Conservation (phyloP, 2,113 vertebrate genomes). For the Neomonachus schauinslandi region DNA sequence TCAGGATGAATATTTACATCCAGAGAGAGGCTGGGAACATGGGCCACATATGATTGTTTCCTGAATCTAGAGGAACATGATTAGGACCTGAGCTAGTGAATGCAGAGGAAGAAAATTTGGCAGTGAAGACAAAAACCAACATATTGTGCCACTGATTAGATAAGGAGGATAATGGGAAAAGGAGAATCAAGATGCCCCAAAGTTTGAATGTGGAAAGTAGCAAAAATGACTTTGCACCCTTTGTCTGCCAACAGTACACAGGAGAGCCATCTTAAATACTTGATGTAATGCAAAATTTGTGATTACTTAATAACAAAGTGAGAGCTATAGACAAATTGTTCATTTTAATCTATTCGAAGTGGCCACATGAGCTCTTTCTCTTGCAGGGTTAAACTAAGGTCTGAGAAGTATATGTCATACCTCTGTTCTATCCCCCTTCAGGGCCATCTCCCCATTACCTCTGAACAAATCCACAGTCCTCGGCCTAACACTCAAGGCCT, state of each 20-base stretch:
- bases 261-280: background rate
- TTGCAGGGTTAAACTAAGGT: background rate
- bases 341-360: constrained; percentile 14
- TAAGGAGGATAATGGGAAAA: background rate
- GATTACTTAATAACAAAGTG: constrained; percentile 27
- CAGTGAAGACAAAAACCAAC: constrained; percentile 51
- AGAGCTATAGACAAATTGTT: background rate
- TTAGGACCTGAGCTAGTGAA: background rate
- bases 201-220: background rate
- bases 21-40: background rate
- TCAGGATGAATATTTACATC: constrained; percentile 33
- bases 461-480: background rate
- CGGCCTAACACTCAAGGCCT: background rate
- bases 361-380: background rate
- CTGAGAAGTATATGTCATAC: background rate
- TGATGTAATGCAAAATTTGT: background rate
- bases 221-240: background rate
- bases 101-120: background rate
- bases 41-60: background rate
- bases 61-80: background rate
- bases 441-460: background rate
- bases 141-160: background rate
- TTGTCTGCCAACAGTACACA: background rate
- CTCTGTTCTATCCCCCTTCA: background rate
- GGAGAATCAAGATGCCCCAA: background rate